A percentile compares a stretch with the other conserved stretches of the same genome.
phyloP scores from a whole-genome alignment of 2,888 invertebrate species.

The Patella pellucida region DNA sequence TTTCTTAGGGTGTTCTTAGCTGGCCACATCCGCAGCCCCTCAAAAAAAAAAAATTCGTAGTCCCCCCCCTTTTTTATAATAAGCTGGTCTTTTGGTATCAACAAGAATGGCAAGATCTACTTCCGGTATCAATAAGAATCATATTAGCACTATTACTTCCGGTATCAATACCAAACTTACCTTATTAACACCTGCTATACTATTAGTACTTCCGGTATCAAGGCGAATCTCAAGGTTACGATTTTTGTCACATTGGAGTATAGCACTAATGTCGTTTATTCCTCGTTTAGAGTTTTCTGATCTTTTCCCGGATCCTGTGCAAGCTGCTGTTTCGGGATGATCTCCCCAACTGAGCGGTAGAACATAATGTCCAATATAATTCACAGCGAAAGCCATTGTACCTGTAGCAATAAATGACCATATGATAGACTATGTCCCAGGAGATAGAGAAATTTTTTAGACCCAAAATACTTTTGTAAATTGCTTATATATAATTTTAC shows the following conservation, averaged over 20 bases:
- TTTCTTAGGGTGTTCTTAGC: no score
- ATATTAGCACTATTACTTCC: no score
- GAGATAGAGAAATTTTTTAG: no score
- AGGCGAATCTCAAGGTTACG: conserved; percentile 38
- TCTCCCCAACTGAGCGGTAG: conserved; percentile 50
- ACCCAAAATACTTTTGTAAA: no score
- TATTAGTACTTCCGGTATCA: conserved; percentile 36
- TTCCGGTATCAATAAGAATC: no score
- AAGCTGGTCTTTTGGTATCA: no score
- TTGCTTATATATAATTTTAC: no score
- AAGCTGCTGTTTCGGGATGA: conserved; percentile 44
- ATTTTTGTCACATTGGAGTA: conserved; percentile 37
- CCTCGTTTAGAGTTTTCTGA: conserved; percentile 19
- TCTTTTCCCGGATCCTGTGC: conserved; percentile 29
- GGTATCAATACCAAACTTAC: not conserved
- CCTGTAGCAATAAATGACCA: conserved; percentile 17
- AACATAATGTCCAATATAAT: conserved; percentile 56
- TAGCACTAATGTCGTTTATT: conserved; percentile 26
- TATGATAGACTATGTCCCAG: no score
- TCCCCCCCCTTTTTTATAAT: no score
- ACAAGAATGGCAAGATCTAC: no score
- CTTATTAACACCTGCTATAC: conserved; percentile 30
- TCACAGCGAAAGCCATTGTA: conserved; percentile 52
- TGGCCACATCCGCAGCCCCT: no score
- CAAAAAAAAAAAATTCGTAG: no score